phyloP scores from a whole-genome alignment of 2,113 vertebrate genomes.

The Etia nguti region DNA sequence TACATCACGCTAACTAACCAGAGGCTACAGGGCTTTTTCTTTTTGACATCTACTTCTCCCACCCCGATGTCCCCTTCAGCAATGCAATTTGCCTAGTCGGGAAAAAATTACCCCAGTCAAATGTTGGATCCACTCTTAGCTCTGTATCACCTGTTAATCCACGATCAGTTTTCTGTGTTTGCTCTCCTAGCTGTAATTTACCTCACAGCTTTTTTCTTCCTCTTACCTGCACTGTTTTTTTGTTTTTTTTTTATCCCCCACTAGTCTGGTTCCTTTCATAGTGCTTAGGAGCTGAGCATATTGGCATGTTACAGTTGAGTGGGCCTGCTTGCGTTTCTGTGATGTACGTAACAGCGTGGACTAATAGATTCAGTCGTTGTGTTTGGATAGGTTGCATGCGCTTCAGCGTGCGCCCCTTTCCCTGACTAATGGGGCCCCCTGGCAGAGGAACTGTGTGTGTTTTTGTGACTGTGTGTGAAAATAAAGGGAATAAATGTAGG shows the following conservation, averaged over 20 bases:
- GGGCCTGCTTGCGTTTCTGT: conserved; percentile 69
- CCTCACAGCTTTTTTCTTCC: not conserved
- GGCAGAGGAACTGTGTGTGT: conserved; percentile 20
- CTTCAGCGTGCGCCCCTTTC: conserved; percentile 66
- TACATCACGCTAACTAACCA: conserved; percentile 62
- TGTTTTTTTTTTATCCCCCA: not conserved
- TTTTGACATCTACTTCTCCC: conserved; percentile 20
- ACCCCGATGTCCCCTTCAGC: not conserved
- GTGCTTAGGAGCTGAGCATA: conserved; percentile 66
- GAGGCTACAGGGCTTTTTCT: conserved; percentile 21
- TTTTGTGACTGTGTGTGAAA: not conserved
- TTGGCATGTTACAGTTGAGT: conserved; percentile 78
- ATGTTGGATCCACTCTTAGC: not conserved
- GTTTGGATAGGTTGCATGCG: conserved; percentile 65
- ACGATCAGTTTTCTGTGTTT: not conserved
- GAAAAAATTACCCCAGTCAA: conserved; percentile 7
- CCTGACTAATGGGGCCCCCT: conserved; percentile 77
- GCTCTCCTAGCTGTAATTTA: not conserved
- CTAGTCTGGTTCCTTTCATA: conserved; percentile 15
- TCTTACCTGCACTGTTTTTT: not conserved
- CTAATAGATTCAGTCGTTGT: conserved; percentile 81
- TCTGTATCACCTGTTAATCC: conserved; percentile 37
- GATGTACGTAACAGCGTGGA: conserved; percentile 77
- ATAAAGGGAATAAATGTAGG: not conserved
- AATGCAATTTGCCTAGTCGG: not conserved